These are phyloP conservation scores for Oceanites oceanicus DNA, from an alignment of 2,113 vertebrate species.

Conservation along the genomic window DNA sequence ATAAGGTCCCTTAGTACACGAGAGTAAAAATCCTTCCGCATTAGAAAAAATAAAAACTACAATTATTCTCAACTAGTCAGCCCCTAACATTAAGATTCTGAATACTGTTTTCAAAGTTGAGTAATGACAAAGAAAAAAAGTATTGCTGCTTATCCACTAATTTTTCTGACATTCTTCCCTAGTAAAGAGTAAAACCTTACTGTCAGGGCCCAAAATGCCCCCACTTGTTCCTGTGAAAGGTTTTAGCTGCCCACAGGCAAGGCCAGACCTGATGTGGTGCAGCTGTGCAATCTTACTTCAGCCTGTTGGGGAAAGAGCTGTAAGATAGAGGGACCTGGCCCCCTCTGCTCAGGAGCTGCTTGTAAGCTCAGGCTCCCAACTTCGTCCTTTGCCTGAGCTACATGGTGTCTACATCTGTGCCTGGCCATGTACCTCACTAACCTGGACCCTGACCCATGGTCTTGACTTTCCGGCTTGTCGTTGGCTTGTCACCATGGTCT, in stretches of 20 bases:
- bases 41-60: not conserved
- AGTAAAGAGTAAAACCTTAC: not conserved
- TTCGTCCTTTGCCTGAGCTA: not conserved
- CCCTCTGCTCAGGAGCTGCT: not conserved
- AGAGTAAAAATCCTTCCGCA: not conserved
- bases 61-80: not conserved
- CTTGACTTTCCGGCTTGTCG: not conserved
- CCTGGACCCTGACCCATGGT: no score
- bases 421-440: not conserved
- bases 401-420: accelerated
- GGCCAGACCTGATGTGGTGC: not conserved
- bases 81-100: not conserved
- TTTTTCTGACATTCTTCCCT: not conserved
- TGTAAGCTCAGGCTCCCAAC: not conserved
- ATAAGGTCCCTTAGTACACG: not conserved
- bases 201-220: not conserved
- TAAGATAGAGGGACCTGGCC: not conserved
- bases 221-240: not conserved
- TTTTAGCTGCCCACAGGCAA: not conserved
- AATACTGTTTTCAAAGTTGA: not conserved
- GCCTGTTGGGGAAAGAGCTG: not conserved
- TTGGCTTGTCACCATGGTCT: not conserved
- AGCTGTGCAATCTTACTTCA: not conserved
- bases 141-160: not conserved
- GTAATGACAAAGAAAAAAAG: not conserved